phyloP scores from a whole-genome alignment of 2,113 vertebrate genomes.

The Proteles cristata region DNA sequence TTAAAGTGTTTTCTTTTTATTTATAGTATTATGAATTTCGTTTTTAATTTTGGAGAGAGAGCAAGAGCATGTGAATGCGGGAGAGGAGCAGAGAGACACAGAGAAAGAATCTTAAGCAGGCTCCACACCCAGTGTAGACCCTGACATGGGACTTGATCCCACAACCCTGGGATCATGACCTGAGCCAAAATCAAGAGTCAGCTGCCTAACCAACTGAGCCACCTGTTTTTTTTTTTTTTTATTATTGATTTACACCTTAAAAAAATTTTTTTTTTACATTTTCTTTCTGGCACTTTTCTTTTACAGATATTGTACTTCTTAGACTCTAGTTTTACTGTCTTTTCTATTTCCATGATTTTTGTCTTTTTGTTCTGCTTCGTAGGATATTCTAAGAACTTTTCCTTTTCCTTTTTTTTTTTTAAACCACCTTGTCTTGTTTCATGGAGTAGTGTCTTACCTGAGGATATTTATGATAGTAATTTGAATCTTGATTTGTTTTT shows the following conservation, averaged over 20 bases:
- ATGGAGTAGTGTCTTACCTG: neutral
- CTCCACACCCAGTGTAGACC: too few species aligned
- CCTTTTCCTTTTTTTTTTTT: neutral
- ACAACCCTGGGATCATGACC: too few species aligned
- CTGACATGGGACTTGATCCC: too few species aligned
- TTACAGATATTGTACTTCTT: neutral
- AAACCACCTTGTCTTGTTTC: neutral
- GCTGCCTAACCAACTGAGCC: neutral
- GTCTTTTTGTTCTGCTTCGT: neutral
- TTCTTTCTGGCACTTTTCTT: neutral
- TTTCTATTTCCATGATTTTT: slow-evolving; percentile 7
- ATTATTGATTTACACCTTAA: neutral
- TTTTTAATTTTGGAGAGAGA: too few species aligned
- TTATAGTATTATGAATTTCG: neutral
- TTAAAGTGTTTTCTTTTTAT: slow-evolving; percentile 2
- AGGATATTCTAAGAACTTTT: neutral
- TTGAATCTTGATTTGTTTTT: slow-evolving; percentile 37
- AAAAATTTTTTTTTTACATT: neutral
- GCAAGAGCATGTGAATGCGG: too few species aligned
- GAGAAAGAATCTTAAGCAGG: too few species aligned
- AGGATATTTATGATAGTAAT: neutral
- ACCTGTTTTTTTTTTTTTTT: neutral
- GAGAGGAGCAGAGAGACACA: too few species aligned
- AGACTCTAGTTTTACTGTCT: neutral
- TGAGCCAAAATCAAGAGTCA: too few species aligned